Percentiles rank a stretch among this genome's conserved stretches.
phyloP scores from a whole-genome alignment of 2,888 invertebrate genomes.

The Helicoverpa assulta region DNA sequence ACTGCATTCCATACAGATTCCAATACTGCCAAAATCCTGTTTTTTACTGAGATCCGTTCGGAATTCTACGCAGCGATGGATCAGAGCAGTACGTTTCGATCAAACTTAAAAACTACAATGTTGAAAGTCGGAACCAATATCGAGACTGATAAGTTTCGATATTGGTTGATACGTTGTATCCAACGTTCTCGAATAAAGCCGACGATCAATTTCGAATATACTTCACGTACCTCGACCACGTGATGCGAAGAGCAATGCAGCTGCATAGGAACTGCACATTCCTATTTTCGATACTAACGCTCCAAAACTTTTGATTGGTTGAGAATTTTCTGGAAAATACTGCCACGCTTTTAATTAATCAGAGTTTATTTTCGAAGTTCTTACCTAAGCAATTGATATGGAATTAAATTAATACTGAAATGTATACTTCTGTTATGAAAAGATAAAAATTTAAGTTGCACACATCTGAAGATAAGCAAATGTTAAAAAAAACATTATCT shows the following conservation, averaged over 20 bases:
- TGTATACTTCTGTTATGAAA: not conserved
- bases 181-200: conserved; percentile 55
- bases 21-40: conserved; percentile 8
- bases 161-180: too few relatives aligned
- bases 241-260: conserved; percentile 59
- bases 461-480: too few relatives aligned
- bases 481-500: too few relatives aligned
- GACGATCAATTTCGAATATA: conserved; percentile 60
- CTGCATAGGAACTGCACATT: conserved; percentile 41
- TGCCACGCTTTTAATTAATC: conserved; percentile 25
- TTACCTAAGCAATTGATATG: conserved; percentile 12
- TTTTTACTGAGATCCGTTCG: conserved; percentile 33
- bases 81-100: conserved; percentile 41
- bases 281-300: conserved; percentile 31
- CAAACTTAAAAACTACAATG: conserved; percentile 68
- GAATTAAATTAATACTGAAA: not conserved
- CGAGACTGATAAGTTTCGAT: too few relatives aligned
- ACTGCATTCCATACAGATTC: conserved; percentile 4
- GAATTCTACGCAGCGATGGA: conserved; percentile 22
- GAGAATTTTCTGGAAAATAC: conserved; percentile 17
- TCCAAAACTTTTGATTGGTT: conserved; percentile 38
- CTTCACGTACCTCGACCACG: conserved; percentile 61
- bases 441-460: not conserved
- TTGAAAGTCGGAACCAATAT: conserved; percentile 66
- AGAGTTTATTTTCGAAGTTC: conserved; percentile 3